phyloP scores from a whole-genome alignment of 2,888 invertebrate species.

The Hypercompe scribonia region DNA sequence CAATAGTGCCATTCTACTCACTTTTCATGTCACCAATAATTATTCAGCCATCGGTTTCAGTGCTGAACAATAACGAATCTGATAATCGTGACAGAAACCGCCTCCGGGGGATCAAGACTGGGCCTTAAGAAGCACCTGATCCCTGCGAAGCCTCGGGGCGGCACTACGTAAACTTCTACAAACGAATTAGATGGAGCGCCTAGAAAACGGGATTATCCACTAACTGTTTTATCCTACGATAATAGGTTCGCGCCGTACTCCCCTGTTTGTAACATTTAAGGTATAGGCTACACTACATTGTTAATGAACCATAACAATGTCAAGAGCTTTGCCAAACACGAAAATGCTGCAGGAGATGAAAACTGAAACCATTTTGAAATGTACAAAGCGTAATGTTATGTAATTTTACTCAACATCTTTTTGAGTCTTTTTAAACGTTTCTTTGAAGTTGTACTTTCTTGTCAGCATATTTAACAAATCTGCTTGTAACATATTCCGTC shows the following conservation, averaged over 20 bases:
- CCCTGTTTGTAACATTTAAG: conserved; percentile 39
- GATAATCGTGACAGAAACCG: conserved; percentile 63
- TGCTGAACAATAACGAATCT: conserved; percentile 51
- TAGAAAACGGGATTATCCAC: conserved; percentile 69
- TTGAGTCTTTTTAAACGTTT: background rate
- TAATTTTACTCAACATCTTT: background rate
- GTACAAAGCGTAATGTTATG: background rate
- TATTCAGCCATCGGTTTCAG: conserved; percentile 46
- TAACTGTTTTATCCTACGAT: conserved; percentile 64
- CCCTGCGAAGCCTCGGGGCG: conserved; percentile 57
- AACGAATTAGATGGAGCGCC: conserved; percentile 70
- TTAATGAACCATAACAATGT: conserved; percentile 25
- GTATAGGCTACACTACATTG: conserved; percentile 32
- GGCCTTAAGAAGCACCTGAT: conserved; percentile 66
- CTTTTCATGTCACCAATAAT: conserved; percentile 19
- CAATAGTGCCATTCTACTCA: background rate
- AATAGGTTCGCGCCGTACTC: conserved; percentile 53
- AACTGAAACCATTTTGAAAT: conserved; percentile 9
- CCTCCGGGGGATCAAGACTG: conserved; percentile 59
- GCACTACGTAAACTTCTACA: conserved; percentile 64
- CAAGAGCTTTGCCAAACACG: conserved; percentile 18
- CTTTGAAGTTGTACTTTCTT: background rate
- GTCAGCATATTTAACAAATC: background rate
- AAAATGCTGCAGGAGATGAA: conserved; percentile 14
- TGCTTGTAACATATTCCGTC: background rate